Evolutionary conservation across 1,140 invertebrate genomes (phyloP).

Genomic region (Bombus consobrinus): DNA sequence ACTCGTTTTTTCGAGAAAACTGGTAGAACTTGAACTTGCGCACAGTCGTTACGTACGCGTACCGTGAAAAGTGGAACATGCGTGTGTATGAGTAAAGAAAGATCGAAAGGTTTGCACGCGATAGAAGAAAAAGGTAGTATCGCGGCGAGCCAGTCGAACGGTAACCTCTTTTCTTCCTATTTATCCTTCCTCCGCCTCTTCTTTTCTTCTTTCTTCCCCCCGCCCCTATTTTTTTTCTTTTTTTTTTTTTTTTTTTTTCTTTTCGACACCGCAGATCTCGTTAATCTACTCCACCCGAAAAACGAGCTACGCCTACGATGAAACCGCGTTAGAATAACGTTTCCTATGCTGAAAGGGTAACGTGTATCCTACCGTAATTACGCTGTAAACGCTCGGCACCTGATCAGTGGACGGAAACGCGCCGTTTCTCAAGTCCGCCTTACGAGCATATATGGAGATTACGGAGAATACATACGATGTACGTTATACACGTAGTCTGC

Average conservation of each 20-base stretch:
- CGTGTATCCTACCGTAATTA: no score
- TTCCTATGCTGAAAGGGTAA: background rate
- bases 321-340: no score
- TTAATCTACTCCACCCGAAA: background rate
- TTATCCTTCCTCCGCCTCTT: background rate
- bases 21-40: slow-evolving; percentile 7
- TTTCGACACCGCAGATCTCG: background rate
- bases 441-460: no score
- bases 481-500: no score
- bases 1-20: background rate
- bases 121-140: background rate
- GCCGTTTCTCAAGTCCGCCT: background rate
- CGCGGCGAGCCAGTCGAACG: background rate
- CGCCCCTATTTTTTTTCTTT: fast-evolving
- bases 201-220: no score
- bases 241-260: background rate
- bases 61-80: background rate
- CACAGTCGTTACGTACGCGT: background rate
- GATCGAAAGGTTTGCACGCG: background rate
- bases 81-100: background rate
- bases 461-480: no score
- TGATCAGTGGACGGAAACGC: background rate
- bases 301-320: background rate
- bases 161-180: background rate
- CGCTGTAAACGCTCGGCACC: background rate